Conservation (phyloP, 1,140 invertebrate genomes). For the Euwallacea fornicatus region DNA sequence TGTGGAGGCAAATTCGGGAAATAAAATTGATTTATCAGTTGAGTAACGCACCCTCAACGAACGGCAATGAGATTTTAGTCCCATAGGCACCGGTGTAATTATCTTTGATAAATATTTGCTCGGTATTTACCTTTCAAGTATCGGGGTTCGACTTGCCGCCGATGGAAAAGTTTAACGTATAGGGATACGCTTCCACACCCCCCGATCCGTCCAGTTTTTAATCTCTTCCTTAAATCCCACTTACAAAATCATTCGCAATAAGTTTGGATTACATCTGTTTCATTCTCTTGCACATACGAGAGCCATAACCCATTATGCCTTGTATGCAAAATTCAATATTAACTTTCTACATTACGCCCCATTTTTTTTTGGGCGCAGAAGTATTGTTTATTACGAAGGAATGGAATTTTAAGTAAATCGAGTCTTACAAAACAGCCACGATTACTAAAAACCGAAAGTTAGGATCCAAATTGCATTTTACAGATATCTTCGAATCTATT, state of each 20-base stretch:
- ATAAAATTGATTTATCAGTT: too few relatives aligned
- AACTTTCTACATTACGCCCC: background rate
- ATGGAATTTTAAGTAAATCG: too few relatives aligned
- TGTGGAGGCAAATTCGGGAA: too few relatives aligned
- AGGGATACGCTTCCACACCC: conserved; percentile 32
- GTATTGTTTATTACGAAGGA: too few relatives aligned
- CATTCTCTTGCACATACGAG: conserved; percentile 27
- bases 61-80: conserved; percentile 40
- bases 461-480: too few relatives aligned
- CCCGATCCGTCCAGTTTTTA: conserved; percentile 30
- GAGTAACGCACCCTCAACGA: conserved; percentile 2
- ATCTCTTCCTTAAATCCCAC: conserved; percentile 31
- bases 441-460: too few relatives aligned
- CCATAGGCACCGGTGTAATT: conserved; percentile 52
- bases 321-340: too few relatives aligned
- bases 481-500: too few relatives aligned
- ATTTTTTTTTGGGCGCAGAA: too few relatives aligned
- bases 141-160: conserved; percentile 42
- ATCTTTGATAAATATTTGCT: conserved; percentile 52
- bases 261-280: conserved; percentile 28
- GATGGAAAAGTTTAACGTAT: conserved; percentile 27
- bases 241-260: conserved; percentile 31
- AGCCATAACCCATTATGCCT: too few relatives aligned
- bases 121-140: conserved; percentile 54
- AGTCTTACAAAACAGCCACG: too few relatives aligned